Conservation (phyloP, 2,888 invertebrate species). For the Oxycera nigricornis region DNA sequence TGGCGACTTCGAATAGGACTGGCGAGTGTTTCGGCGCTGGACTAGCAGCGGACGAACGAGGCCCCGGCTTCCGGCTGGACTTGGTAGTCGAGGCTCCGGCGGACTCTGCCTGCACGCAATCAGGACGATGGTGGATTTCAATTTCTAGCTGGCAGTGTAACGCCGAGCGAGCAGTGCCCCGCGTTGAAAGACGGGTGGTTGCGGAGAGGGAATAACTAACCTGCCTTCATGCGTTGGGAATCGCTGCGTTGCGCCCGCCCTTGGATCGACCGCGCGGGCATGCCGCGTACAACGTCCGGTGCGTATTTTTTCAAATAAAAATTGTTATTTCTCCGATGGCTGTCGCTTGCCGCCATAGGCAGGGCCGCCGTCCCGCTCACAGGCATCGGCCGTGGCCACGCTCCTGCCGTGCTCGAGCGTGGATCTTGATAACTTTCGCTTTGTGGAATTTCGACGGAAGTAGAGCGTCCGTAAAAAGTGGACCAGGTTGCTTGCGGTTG, state of each 20-base stretch:
- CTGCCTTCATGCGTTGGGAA: background rate
- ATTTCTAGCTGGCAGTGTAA: background rate
- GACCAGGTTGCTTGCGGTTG: too few relatives aligned
- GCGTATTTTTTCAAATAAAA: background rate
- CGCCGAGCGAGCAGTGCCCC: background rate
- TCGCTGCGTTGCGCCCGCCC: background rate
- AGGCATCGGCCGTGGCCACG: background rate
- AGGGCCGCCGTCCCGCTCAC: background rate
- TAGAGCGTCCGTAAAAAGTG: background rate
- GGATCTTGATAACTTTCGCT: background rate
- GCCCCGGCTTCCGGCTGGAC: background rate
- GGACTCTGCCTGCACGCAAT: background rate
- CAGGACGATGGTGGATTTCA: background rate
- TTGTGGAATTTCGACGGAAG: background rate
- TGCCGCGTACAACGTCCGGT: too few relatives aligned
- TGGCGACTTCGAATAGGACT: too few relatives aligned
- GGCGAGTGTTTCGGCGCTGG: too few relatives aligned
- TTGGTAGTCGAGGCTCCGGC: background rate
- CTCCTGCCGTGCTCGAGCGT: background rate
- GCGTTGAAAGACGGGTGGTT: background rate
- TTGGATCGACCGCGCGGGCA: background rate
- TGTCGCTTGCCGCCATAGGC: background rate
- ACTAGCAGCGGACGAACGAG: background rate
- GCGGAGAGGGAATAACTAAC: constrained; percentile 1
- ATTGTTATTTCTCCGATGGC: background rate